Base-by-base conservation (phyloP, 2,113 vertebrate species). In the zebrafish (Danio rerio) region DNA sequence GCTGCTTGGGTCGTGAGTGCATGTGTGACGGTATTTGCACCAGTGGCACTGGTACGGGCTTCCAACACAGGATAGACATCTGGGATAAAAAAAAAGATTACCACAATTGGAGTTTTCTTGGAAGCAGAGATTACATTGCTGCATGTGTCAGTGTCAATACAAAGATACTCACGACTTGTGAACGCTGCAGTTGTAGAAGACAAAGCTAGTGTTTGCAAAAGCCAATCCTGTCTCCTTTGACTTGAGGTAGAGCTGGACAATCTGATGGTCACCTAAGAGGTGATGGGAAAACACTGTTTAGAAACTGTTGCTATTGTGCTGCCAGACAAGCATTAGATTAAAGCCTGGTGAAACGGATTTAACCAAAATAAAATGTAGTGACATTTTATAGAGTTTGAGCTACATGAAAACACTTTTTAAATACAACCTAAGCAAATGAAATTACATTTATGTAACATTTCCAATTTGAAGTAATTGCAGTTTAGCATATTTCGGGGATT, bases 141-240 rank as follows among this genome's bases (percentile, higher is more conserved):
- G 12, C 47, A 53, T 15, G 52, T 9, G 16, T 75, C 5, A 55
- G 7, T 82, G 56, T 10, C 10, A 47, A 11, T 11, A 83, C 9
- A 16, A 83, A 80, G 42, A 45, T 31, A 81, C 98, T 88, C 93
- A 99, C 98, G 98, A 99, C 68, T 96, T 97, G 88, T 99, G 98
- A 79, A 99, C 98, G 0, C 98, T 99, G 90, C 98, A 99, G 92
- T 99, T 98, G 94, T 99, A 99, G 94, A 99, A 99, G 87, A 99
- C 96, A 20, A 99, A 99, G 90, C 94, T 98, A 86, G 98, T 98
- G 84, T 97, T 98, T 85, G 96, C 98, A 55, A 99, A 99, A 10
- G 96, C 96, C 94, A 99, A 94, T 71, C 98, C 98, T 0, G 98
- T 99, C 91, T 99, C 98, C 86, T 99, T 99, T 49, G 98, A 99